These are phyloP conservation scores for Upupa epops DNA, from an alignment of 2,113 vertebrate species.

Conservation along the genomic window DNA sequence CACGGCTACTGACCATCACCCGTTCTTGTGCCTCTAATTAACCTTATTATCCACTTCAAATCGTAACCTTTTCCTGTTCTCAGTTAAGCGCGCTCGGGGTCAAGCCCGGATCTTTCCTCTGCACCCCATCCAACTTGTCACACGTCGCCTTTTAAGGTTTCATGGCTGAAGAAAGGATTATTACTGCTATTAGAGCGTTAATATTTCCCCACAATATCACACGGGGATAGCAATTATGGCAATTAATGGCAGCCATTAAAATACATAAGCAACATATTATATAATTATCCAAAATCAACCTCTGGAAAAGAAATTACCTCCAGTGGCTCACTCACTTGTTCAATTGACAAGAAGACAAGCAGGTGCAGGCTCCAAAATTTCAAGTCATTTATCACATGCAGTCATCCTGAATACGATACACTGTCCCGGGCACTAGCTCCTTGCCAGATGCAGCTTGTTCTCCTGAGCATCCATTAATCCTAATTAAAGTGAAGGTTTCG, in stretches of 20 bases:
- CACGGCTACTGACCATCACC: not conserved
- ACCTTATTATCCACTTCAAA: not conserved
- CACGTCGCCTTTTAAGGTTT: not conserved
- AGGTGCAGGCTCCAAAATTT: not conserved
- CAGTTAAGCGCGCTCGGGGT: not conserved
- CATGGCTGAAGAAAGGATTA: not conserved
- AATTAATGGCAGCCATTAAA: slow-evolving; percentile 31
- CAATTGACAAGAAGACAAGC: not conserved
- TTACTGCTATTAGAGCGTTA: not conserved
- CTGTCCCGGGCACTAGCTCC: not conserved
- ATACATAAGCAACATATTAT: not conserved
- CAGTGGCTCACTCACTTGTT: not conserved
- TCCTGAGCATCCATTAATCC: not conserved
- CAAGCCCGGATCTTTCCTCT: not conserved
- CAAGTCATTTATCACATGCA: not conserved
- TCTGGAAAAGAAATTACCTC: not conserved
- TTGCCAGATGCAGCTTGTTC: not conserved
- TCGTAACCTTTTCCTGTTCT: not conserved
- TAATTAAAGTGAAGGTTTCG: not conserved
- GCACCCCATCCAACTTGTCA: not conserved
- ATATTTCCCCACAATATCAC: slow-evolving; percentile 8
- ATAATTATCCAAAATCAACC: not conserved
- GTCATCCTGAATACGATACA: not conserved
- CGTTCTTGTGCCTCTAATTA: not conserved
- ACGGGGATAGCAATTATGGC: not conserved